phyloP scores from a whole-genome alignment of 2,888 invertebrate species.

The Eristalis arbustorum region DNA sequence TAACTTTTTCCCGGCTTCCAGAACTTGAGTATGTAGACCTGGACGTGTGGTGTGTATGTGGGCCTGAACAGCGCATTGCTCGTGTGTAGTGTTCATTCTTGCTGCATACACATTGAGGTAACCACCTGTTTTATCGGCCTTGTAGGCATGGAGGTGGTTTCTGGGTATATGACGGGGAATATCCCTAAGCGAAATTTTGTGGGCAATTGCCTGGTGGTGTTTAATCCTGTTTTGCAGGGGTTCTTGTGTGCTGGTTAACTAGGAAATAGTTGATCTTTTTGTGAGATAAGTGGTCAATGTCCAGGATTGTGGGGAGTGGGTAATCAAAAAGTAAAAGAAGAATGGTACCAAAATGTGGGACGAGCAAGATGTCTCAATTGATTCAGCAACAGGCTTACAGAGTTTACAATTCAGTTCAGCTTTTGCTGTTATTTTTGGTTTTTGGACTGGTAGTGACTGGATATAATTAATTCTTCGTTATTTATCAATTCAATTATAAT shows the following conservation, averaged over 20 bases:
- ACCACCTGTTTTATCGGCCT: conserved; percentile 60
- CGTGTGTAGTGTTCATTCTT: background rate
- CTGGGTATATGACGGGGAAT: conserved; percentile 1
- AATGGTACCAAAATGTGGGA: background rate
- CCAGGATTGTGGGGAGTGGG: background rate
- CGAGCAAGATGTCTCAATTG: too few relatives aligned
- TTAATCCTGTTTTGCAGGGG: conserved; percentile 18
- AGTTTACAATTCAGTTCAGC: too few relatives aligned
- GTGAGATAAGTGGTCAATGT: background rate
- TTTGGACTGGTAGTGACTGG: too few relatives aligned
- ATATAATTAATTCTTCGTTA: too few relatives aligned
- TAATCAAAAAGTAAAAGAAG: background rate
- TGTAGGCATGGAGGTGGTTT: background rate
- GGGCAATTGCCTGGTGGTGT: conserved; percentile 21
- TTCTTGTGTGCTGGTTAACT: background rate
- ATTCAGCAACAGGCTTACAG: too few relatives aligned
- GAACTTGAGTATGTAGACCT: conserved; percentile 2
- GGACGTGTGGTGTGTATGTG: background rate
- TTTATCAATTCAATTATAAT: too few relatives aligned
- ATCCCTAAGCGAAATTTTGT: conserved; percentile 31
- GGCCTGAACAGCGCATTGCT: conserved; percentile 24
- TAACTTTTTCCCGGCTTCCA: conserved; percentile 38
- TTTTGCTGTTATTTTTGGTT: too few relatives aligned
- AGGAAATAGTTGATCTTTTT: background rate
- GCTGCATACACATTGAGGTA: background rate